Evolutionary conservation across 1,140 invertebrate genomes (phyloP).

Genomic region (Ephestia elutella): DNA sequence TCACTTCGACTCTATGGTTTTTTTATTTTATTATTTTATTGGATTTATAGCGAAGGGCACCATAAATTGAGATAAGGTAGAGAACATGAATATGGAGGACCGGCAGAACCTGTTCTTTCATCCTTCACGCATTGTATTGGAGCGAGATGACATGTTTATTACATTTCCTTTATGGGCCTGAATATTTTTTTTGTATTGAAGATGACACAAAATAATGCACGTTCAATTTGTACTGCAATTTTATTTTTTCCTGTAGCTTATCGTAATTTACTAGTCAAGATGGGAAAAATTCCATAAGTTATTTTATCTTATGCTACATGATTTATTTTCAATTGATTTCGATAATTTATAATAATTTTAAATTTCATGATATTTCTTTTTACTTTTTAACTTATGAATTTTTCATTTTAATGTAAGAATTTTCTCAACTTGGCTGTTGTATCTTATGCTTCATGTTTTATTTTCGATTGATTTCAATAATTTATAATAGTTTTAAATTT

Average conservation of each 20-base stretch:
- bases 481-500: too few relatives aligned
- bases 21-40: too few relatives aligned
- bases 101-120: not conserved
- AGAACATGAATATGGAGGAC: not conserved
- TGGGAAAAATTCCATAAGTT: not conserved
- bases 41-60: not conserved
- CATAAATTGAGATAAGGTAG: not conserved
- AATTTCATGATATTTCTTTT: too few relatives aligned
- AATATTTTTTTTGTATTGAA: not conserved
- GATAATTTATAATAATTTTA: too few relatives aligned
- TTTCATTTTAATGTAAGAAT: too few relatives aligned
- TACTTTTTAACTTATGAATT: too few relatives aligned
- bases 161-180: not conserved
- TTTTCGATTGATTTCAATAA: too few relatives aligned
- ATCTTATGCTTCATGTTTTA: too few relatives aligned
- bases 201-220: not conserved
- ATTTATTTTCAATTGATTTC: too few relatives aligned
- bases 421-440: too few relatives aligned
- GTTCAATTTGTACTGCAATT: not conserved
- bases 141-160: not conserved
- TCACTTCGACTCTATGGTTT: not conserved
- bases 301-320: too few relatives aligned
- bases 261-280: not conserved
- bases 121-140: slow-evolving; percentile 1
- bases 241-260: not conserved